Evolutionary conservation across 2,888 invertebrate genomes (phyloP).

Genomic region (Loripinus fragilis): DNA sequence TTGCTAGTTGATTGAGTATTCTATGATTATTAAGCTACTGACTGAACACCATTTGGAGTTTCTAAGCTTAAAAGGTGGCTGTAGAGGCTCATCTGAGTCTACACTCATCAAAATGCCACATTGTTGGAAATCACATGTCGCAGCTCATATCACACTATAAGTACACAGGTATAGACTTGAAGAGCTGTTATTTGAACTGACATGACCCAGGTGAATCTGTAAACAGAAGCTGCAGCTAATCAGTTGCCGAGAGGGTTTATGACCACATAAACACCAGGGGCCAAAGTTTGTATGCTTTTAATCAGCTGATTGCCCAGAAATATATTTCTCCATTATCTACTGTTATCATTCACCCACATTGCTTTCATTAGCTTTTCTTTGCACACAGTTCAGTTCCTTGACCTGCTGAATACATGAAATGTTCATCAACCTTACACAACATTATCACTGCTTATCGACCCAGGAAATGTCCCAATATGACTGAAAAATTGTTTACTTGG

Average conservation of each 20-base stretch:
- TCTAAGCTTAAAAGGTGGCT: too few species aligned
- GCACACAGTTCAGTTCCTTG: background rate
- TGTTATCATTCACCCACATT: slow-evolving; percentile 11
- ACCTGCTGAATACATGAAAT: too few species aligned
- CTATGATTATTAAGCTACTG: slow-evolving; percentile 23
- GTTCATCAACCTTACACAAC: too few species aligned
- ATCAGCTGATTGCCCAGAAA: slow-evolving; percentile 10
- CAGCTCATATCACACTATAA: too few species aligned
- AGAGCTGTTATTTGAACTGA: slow-evolving; percentile 20
- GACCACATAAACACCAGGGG: slow-evolving; percentile 16
- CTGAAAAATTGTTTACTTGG: too few species aligned
- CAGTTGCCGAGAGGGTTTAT: background rate
- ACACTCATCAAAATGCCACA: too few species aligned
- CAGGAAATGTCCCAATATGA: too few species aligned
- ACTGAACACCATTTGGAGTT: too few species aligned
- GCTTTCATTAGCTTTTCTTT: slow-evolving; percentile 15
- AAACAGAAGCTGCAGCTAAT: slow-evolving; percentile 11
- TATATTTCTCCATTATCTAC: background rate
- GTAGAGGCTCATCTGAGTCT: too few species aligned
- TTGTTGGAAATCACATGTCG: too few species aligned
- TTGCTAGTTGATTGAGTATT: slow-evolving; percentile 23
- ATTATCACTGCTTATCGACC: too few species aligned
- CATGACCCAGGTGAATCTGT: slow-evolving; percentile 20
- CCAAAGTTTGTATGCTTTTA: background rate
- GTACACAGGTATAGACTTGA: too few species aligned